Percentiles rank a stretch among this genome's conserved stretches.
These are phyloP conservation scores for Tenrec ecaudatus DNA, from an alignment of 2,113 vertebrate genomes.

Conservation along the genomic window DNA sequence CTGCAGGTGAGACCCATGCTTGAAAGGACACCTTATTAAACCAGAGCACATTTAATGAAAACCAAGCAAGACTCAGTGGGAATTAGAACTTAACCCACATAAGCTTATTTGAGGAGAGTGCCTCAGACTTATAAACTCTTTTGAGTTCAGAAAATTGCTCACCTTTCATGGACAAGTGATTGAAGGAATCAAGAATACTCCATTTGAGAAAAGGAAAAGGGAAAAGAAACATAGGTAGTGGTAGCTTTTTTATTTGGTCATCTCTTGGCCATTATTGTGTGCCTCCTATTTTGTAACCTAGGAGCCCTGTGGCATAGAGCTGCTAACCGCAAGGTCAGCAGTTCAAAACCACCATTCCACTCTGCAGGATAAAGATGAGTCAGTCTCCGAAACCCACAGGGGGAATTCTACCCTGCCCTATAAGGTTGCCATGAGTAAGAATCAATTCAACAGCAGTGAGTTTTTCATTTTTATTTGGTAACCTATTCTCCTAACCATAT, in stretches of 20 bases:
- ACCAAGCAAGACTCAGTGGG: not conserved
- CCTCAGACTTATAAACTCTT: not conserved
- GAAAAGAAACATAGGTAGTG: too few species aligned
- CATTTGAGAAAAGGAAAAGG: too few species aligned
- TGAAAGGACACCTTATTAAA: not conserved
- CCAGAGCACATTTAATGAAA: not conserved
- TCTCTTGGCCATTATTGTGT: not conserved
- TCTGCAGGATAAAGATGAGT: too few species aligned
- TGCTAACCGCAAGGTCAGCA: too few species aligned
- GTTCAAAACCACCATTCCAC: too few species aligned
- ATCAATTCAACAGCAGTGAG: too few species aligned
- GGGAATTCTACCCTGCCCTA: not conserved
- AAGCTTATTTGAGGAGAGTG: not conserved
- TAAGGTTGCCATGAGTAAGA: too few species aligned
- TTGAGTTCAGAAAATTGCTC: not conserved
- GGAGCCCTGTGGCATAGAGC: too few species aligned
- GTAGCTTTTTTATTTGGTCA: not conserved
- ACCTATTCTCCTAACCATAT: not conserved
- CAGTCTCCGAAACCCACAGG: not conserved
- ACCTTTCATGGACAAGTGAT: slow-evolving; percentile 2
- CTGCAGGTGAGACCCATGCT: not conserved
- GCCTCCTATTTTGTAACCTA: not conserved
- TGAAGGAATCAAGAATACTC: not conserved
- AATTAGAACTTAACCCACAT: not conserved
- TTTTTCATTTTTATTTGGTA: not conserved